Evolutionary conservation across 2,797 vertebrate genomes (phyloP).

Genomic region (Gallirallus australis): DNA sequence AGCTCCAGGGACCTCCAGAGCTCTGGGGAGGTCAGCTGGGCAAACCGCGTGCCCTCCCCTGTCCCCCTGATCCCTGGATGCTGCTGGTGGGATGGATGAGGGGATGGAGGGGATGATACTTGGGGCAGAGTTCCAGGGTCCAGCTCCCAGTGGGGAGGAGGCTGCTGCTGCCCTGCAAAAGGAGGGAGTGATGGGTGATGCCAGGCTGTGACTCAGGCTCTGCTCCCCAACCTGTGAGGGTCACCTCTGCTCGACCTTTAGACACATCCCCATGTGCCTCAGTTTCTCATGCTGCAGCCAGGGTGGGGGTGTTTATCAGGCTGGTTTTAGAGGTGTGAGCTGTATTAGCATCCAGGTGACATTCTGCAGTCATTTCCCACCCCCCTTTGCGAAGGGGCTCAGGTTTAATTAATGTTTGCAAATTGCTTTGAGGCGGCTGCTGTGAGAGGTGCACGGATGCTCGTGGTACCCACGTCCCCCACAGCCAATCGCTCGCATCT

Average conservation of each 20-base stretch:
- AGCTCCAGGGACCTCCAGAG: background rate
- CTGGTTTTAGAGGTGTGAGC: background rate
- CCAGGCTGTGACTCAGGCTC: fast-evolving
- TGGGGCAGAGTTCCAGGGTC: background rate
- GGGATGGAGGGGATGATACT: background rate
- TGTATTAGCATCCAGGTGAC: background rate
- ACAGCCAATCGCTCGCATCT: background rate
- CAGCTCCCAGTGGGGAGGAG: background rate
- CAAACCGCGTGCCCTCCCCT: no score
- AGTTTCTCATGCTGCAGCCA: background rate
- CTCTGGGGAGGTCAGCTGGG: background rate
- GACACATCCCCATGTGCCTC: background rate
- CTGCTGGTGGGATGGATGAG: background rate
- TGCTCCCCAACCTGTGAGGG: fast-evolving
- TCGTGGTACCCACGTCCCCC: background rate
- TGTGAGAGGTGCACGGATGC: background rate
- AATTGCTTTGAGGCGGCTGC: background rate
- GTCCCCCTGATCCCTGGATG: no score
- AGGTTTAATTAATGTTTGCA: background rate
- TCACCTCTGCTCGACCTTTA: background rate
- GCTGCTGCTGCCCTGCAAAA: background rate
- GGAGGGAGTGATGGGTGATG: background rate
- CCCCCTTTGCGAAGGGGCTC: background rate
- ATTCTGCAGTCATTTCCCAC: background rate
- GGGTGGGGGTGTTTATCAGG: background rate